A percentile compares a stretch with the other conserved stretches of the same genome.
Evolutionary conservation across 2,888 invertebrate species (phyloP).

Genomic region (Pachycephus smyrnensis): DNA sequence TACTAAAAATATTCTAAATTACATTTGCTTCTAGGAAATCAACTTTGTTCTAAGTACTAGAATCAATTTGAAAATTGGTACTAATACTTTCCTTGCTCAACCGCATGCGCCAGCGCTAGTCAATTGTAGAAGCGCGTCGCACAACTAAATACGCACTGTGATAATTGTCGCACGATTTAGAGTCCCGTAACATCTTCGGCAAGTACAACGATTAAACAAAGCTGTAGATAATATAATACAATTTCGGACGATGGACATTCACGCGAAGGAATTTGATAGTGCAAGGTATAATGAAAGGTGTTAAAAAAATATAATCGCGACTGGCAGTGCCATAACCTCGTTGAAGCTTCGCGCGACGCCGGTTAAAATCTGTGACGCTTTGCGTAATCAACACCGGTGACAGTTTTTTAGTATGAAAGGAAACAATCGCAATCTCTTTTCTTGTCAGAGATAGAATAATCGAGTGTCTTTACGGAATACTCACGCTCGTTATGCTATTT

Average conservation of each 20-base stretch:
- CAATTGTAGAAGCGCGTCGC: background rate
- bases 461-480: background rate
- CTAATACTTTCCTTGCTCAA: background rate
- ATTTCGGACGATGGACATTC: background rate
- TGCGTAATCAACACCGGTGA: background rate
- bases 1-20: background rate
- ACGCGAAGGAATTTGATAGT: background rate
- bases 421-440: background rate
- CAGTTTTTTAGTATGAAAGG: background rate
- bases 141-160: background rate
- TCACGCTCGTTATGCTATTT: background rate
- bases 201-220: background rate
- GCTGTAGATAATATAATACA: background rate
- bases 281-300: background rate
- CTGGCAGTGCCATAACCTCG: background rate
- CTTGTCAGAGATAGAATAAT: background rate
- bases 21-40: background rate
- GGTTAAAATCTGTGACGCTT: background rate
- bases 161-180: background rate
- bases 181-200: background rate
- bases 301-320: background rate
- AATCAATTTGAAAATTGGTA: background rate
- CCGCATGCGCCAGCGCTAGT: background rate
- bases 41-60: background rate
- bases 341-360: background rate